Evolutionary conservation across 2,888 invertebrate genomes (phyloP).

Genomic region (Corbicula japonica): DNA sequence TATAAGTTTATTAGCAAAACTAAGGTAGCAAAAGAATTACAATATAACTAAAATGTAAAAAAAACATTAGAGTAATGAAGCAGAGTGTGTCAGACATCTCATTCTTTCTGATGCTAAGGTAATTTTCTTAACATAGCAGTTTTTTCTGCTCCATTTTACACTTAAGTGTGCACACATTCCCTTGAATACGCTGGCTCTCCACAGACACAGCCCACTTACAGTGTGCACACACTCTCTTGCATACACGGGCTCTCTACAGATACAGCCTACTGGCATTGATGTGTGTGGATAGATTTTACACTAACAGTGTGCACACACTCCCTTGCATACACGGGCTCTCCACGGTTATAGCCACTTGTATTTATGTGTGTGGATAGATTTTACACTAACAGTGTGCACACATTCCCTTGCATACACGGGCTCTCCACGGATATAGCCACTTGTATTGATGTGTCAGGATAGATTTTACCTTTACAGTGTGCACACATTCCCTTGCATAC

Average conservation of each 20-base stretch:
- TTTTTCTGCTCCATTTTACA: no score
- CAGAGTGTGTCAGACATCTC: no score
- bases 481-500: conserved; percentile 95
- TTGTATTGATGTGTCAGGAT: conserved; percentile 94
- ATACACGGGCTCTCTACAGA: conserved; percentile 95
- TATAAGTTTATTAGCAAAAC: no score
- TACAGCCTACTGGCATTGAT: conserved; percentile 93
- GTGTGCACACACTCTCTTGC: conserved; percentile 94
- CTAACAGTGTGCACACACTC: conserved; percentile 92
- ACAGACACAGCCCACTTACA: conserved; percentile 91
- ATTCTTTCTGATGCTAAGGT: no score
- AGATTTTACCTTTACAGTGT: conserved; percentile 92
- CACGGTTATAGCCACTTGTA: conserved; percentile 93
- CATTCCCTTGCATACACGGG: conserved; percentile 95
- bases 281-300: conserved; percentile 97
- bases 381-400: conserved; percentile 90
- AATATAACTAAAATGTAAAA: no score
- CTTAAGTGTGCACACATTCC: conserved; percentile 94
- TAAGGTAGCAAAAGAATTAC: no score
- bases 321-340: conserved; percentile 95
- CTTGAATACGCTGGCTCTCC: conserved; percentile 95
- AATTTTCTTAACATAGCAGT: no score
- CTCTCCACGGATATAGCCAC: conserved; percentile 94
- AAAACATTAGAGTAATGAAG: no score
- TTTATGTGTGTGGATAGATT: conserved; percentile 95